Conservation (phyloP, 2,113 vertebrate species). For the Phylloscopus trochilus region DNA sequence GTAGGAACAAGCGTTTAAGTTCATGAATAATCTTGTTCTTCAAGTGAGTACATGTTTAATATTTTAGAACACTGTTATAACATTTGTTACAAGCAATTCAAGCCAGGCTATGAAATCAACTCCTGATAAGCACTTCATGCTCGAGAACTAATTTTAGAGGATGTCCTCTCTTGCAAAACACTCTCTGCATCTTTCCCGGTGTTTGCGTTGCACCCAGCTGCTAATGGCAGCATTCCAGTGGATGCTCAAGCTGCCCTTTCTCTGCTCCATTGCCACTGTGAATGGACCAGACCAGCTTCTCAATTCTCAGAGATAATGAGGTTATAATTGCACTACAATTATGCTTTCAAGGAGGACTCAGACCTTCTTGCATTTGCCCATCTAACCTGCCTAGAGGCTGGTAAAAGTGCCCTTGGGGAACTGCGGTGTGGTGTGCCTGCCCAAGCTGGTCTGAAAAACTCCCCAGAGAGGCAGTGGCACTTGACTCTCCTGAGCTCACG, state of each 20-base stretch:
- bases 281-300: neutral
- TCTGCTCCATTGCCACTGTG: neutral
- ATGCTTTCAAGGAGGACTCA: neutral
- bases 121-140: neutral
- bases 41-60: neutral
- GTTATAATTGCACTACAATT: neutral
- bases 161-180: neutral
- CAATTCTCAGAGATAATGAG: neutral
- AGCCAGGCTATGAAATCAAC: neutral
- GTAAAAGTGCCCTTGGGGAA: neutral
- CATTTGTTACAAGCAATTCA: neutral
- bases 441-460: neutral
- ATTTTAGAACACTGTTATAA: neutral
- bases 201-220: neutral
- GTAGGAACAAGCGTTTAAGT: neutral
- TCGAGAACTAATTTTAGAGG: neutral
- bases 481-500: neutral
- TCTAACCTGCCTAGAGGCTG: neutral
- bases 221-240: neutral
- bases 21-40: neutral
- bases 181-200: neutral
- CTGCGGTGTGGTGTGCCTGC: rapidly evolving
- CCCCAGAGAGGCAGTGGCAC: rapidly evolving
- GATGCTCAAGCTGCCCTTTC: neutral
- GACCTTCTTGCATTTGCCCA: neutral